Conservation (phyloP, 2,113 vertebrate genomes). For the human region GRCh38 chr15:32985501-32986000, state of each 20-base stretch:
- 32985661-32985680: not conserved
- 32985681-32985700: not conserved
- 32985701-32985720: not conserved
- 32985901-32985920: conserved; percentile 42
- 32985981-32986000: not conserved
- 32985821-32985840: conserved; percentile 11
- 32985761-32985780: not conserved
- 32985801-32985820: not conserved
- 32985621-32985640: not conserved
- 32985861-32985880: not conserved
- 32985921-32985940: not conserved
- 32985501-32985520: not conserved
- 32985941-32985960: not conserved
- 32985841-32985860: not conserved
- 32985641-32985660: not conserved
- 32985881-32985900: conserved; percentile 31
- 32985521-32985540: not conserved
- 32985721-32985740: not conserved
- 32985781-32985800: not conserved
- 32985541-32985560: not conserved
- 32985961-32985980: not conserved
- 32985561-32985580: not conserved
- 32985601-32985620: not conserved
- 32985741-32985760: not conserved
- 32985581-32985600: not conserved